Evolutionary conservation across 1,140 invertebrate species (phyloP).

Genomic region (Drosophila pallidifrons): DNA sequence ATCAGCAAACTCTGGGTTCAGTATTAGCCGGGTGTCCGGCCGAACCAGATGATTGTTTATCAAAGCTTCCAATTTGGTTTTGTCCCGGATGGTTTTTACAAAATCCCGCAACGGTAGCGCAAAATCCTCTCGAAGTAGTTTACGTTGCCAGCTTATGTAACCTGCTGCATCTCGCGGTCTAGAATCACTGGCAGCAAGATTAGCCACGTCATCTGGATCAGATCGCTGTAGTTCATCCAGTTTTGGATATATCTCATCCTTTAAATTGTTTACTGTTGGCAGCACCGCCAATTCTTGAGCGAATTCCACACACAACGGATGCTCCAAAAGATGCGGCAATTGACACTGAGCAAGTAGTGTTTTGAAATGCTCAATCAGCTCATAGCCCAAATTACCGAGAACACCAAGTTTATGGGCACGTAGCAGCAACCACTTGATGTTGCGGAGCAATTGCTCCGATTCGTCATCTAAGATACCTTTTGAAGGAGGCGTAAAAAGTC

Average conservation of each 20-base stretch:
- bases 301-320: constrained; percentile 18
- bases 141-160: constrained; percentile 92
- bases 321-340: constrained; percentile 18
- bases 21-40: constrained; percentile 52
- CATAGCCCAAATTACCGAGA: constrained; percentile 22
- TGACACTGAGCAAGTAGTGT: constrained; percentile 37
- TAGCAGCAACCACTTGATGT: constrained; percentile 57
- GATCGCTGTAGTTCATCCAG: constrained; percentile 48
- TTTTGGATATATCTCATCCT: constrained; percentile 70
- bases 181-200: neutral
- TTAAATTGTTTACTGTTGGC: constrained; percentile 17
- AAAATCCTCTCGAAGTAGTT: constrained; percentile 91
- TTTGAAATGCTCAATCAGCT: constrained; percentile 55
- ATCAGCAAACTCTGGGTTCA: constrained; percentile 61
- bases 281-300: constrained; percentile 25
- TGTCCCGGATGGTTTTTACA: constrained; percentile 59
- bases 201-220: neutral
- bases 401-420: constrained; percentile 55
- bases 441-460: constrained; percentile 32
- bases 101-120: constrained; percentile 86
- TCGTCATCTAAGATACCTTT: constrained; percentile 42
- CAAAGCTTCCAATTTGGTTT: constrained; percentile 64
- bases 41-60: constrained; percentile 77
- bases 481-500: constrained; percentile 20
- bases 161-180: constrained; percentile 84